A percentile compares a stretch with the other conserved stretches of the same genome.
Evolutionary conservation across 1,140 invertebrate species (phyloP).

Genomic region (Macrotrachela quadricornifera): DNA sequence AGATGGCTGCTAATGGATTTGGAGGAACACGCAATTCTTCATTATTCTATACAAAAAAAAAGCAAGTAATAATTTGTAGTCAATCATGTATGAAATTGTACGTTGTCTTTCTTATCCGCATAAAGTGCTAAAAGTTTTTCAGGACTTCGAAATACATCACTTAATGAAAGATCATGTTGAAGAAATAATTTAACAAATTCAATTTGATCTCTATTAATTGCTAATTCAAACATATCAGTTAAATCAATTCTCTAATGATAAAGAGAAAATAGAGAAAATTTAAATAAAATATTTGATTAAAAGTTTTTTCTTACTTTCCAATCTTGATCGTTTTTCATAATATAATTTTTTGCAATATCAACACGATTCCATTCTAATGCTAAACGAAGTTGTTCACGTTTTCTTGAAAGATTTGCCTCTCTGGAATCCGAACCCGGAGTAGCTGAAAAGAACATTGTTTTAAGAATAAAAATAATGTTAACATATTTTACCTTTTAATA

Average conservation of each 20-base stretch:
- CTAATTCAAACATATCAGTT: neutral
- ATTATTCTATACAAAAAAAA: too few relatives aligned
- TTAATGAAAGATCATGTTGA: neutral
- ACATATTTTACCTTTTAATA: constrained; percentile 1
- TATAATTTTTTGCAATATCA: constrained; percentile 17
- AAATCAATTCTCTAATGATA: neutral
- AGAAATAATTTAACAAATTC: constrained; percentile 7
- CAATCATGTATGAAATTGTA: too few relatives aligned
- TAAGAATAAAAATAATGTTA: too few relatives aligned
- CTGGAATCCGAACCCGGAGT: too few relatives aligned
- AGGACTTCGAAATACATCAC: neutral
- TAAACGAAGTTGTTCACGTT: constrained; percentile 10
- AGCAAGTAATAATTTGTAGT: too few relatives aligned
- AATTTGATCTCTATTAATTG: neutral
- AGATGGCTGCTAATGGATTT: too few relatives aligned
- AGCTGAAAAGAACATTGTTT: too few relatives aligned
- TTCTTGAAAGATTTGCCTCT: neutral
- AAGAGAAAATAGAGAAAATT: neutral
- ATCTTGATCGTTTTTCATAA: constrained; percentile 14
- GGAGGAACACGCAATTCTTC: too few relatives aligned
- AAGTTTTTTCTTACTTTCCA: neutral
- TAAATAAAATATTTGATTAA: neutral
- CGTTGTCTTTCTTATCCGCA: too few relatives aligned
- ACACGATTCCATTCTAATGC: constrained; percentile 12
- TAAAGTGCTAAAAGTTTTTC: too few relatives aligned